phyloP scores from a whole-genome alignment of 2,888 invertebrate species.

The Patella pellucida region DNA sequence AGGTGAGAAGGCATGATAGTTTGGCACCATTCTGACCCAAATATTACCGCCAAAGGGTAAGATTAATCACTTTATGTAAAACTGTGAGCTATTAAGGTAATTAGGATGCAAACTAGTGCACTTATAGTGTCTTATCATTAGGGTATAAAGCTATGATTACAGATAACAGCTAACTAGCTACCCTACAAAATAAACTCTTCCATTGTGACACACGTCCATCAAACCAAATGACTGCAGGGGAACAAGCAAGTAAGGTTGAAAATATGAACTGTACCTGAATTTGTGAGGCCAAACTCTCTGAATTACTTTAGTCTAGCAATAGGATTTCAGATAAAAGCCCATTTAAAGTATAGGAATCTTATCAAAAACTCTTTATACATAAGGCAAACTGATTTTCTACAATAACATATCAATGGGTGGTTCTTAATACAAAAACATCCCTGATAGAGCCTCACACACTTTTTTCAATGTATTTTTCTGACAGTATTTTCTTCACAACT shows the following conservation, averaged over 20 bases:
- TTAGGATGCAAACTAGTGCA: neutral
- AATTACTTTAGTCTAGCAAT: conserved; percentile 24
- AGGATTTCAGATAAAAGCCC: conserved; percentile 25
- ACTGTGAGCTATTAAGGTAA: neutral
- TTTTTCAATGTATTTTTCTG: too few relatives aligned
- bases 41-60: neutral
- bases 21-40: neutral
- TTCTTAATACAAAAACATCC: neutral
- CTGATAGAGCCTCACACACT: neutral
- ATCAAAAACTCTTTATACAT: neutral
- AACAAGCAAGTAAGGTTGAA: conserved; percentile 32
- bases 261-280: conserved; percentile 36
- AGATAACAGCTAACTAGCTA: conserved; percentile 16
- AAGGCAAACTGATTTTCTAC: conserved; percentile 7
- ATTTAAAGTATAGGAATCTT: conserved; percentile 6
- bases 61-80: neutral
- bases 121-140: neutral
- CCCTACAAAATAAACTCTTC: conserved; percentile 49
- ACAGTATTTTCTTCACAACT: too few relatives aligned
- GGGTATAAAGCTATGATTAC: neutral
- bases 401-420: conserved; percentile 7
- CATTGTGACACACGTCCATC: conserved; percentile 68
- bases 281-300: conserved; percentile 33
- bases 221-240: conserved; percentile 63
- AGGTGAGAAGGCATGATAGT: conserved; percentile 22